A percentile compares a stretch with the other conserved stretches of the same genome.
Evolutionary conservation across 2,797 vertebrate genomes (phyloP).

Genomic region (Smutsia gigantea): DNA sequence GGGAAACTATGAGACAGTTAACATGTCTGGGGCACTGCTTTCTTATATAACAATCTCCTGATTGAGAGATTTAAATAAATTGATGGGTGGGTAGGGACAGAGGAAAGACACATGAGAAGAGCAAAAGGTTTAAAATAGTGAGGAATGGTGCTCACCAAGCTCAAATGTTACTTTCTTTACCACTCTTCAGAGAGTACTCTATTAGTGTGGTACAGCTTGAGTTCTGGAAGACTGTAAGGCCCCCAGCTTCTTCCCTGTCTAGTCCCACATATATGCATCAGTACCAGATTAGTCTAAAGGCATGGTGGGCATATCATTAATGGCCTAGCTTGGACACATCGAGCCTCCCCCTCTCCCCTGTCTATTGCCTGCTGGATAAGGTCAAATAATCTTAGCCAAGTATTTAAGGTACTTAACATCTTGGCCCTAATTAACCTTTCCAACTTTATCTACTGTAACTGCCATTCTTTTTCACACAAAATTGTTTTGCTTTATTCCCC

Average conservation of each 20-base stretch:
- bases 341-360: accelerated
- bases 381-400: background rate
- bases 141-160: background rate
- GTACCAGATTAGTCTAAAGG: background rate
- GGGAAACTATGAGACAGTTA: background rate
- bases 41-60: background rate
- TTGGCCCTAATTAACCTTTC: slow-evolving; percentile 38
- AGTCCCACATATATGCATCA: background rate
- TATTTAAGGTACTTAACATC: slow-evolving; percentile 26
- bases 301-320: background rate
- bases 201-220: background rate
- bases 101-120: background rate
- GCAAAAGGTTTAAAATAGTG: background rate
- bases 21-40: background rate
- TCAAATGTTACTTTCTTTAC: background rate
- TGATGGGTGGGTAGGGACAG: background rate
- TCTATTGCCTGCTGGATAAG: background rate
- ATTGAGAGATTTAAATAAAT: background rate
- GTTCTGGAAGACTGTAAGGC: background rate
- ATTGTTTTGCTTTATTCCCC: background rate
- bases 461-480: background rate
- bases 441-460: background rate
- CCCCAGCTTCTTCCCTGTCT: background rate
- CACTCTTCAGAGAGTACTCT: background rate
- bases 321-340: no score